Percentiles rank a stretch among this genome's conserved stretches.
phyloP scores from a whole-genome alignment of 2,113 vertebrate genomes.

The Orcinus orca region DNA sequence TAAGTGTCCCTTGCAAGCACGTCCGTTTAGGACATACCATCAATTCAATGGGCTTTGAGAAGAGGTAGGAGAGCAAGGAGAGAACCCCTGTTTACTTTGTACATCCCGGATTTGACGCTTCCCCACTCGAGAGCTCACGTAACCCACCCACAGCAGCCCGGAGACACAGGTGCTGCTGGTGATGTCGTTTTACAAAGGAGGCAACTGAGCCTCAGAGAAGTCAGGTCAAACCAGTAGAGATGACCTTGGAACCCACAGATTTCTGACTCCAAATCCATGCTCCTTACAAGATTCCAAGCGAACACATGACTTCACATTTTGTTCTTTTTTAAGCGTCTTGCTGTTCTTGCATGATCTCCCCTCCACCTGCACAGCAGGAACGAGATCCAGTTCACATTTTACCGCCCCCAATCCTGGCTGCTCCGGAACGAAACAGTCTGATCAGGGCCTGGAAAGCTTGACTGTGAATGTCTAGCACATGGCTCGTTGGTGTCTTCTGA shows the following conservation, averaged over 20 bases:
- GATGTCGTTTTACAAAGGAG: neutral
- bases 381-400: neutral
- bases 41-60: neutral
- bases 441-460: neutral
- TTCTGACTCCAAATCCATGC: neutral
- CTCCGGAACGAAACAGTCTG: neutral
- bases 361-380: neutral
- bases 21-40: neutral
- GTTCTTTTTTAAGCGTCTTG: neutral
- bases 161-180: rapidly evolving
- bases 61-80: neutral
- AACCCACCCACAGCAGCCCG: neutral
- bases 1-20: neutral
- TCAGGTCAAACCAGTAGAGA: too few species aligned
- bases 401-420: neutral
- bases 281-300: neutral
- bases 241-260: neutral
- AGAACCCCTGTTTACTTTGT: neutral
- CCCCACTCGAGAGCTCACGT: neutral
- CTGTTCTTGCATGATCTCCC: neutral
- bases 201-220: neutral
- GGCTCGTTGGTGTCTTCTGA: neutral
- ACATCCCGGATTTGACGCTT: rapidly evolving
- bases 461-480: neutral
- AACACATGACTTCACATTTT: neutral